Evolutionary conservation across 2,888 invertebrate genomes (phyloP), one percentile per base, ranked within the genome.

Genomic region (Dinocampus coccinellae): DNA sequence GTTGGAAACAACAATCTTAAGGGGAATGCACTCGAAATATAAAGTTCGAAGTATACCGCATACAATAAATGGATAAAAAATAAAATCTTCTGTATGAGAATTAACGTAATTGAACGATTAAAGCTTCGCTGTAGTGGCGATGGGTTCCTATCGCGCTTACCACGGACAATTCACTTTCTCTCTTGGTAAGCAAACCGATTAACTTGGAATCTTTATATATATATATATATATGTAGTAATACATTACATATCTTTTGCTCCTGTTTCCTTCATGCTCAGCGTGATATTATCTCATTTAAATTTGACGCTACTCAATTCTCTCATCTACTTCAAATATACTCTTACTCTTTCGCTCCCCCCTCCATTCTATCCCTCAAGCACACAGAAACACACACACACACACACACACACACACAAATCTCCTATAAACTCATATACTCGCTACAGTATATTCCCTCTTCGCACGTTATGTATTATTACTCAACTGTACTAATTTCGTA

Each of bases 211-310:
- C 52, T 13, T 55, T 42, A 13, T 11, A 29, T 24, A 29, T 26
- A n/a, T 47, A 7, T 7, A 57, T 29, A 26, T 24, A 57, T 42
- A 33, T 29, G 29, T 62, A 63, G n/a, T n/a, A n/a, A n/a, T n/a
- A 4, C 29, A 3, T 29, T 29, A 29, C 3, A 29, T 29, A 57
- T 62, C 62, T 42, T 72, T 66, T 61, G 61, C 71, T 66, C 61
- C 36, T 53, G 61, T 60, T 71, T 63, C 39, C 67, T 62, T 61
- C 61, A 60, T 24, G 16, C 39, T 33, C 6, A 47, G 20, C 33
- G 24, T 57, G 67, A 67, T 72, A 67, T 60, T 61, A 70, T 70
- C 70, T 70, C 53, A 52, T 72, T 72, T 72, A 72, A 72, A 68
- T 72, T 72, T 72, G 67, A 72, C 47, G 72, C 47, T 72, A 20